A percentile compares a stretch with the other conserved stretches of the same genome.
Conservation (phyloP, 2,113 vertebrate genomes). For the Chroicocephalus ridibundus region DNA sequence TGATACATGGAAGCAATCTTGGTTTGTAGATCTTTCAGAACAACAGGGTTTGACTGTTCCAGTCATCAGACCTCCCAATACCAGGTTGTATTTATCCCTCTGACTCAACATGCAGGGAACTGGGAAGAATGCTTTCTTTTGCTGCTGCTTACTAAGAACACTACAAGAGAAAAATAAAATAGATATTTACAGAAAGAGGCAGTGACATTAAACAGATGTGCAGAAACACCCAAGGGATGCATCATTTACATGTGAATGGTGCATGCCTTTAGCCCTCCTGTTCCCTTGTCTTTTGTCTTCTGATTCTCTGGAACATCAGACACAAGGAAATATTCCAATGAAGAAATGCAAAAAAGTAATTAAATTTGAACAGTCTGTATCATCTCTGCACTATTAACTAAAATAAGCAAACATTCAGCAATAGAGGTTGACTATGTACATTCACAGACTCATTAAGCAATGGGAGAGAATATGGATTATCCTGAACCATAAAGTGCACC, state of each 20-base stretch:
- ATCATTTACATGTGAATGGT: not conserved
- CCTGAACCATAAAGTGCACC: not conserved
- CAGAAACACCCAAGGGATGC: not conserved
- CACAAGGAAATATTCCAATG: not conserved
- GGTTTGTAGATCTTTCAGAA: not conserved
- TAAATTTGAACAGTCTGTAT: not conserved
- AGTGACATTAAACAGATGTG: not conserved
- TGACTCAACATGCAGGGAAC: not conserved
- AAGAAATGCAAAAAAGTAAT: slow-evolving; percentile 26
- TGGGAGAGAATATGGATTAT: not conserved
- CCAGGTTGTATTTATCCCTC: not conserved
- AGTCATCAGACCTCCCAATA: not conserved
- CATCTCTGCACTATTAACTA: not conserved
- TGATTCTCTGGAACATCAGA: slow-evolving; percentile 35
- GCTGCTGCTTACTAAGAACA: not conserved
- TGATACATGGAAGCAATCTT: not conserved
- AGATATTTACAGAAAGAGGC: not conserved
- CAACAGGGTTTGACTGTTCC: not conserved
- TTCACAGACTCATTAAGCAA: not conserved
- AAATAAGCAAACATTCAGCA: not conserved
- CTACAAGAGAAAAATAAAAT: not conserved
- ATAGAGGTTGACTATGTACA: not conserved
- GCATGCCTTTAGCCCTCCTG: not conserved
- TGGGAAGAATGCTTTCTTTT: not conserved
- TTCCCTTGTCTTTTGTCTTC: slow-evolving; percentile 1